Percentiles rank a stretch among this genome's conserved stretches.
Evolutionary conservation across 2,113 vertebrate genomes (phyloP).

Genomic region (Paracanthobrama guichenoti): DNA sequence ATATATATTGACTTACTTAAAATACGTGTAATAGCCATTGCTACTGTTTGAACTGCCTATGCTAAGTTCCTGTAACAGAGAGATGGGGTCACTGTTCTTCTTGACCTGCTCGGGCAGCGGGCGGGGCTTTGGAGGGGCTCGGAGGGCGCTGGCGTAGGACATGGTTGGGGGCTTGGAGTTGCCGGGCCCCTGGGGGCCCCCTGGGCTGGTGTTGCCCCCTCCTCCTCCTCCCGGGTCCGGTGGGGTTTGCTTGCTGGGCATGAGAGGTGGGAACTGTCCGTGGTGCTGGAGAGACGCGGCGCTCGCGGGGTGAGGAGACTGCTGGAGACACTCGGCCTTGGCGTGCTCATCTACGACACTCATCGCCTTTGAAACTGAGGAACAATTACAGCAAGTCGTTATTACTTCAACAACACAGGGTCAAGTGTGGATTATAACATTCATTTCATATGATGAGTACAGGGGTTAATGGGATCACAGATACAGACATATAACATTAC

Average conservation of each 20-base stretch:
- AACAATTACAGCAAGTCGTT: conserved; percentile 1
- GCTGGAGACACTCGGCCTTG: conserved; percentile 83
- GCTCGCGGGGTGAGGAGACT: conserved; percentile 82
- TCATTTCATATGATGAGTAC: background rate
- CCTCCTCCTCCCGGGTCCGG: conserved; percentile 75
- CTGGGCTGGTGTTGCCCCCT: conserved; percentile 65
- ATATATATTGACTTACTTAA: conserved; percentile 86
- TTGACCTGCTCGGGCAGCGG: conserved; percentile 93
- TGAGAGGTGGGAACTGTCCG: conserved; percentile 96
- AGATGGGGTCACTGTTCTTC: conserved; percentile 96
- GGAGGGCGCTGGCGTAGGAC: conserved; percentile 96
- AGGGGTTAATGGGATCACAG: background rate
- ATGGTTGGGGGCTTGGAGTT: conserved; percentile 89
- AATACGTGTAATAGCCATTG: conserved; percentile 99
- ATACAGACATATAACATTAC: no score
- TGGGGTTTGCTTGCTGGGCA: conserved; percentile 89
- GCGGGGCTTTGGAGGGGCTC: conserved; percentile 93
- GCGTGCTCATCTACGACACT: conserved; percentile 85
- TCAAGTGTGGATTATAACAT: background rate
- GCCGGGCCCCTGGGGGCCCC: conserved; percentile 60
- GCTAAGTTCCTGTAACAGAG: conserved; percentile 97
- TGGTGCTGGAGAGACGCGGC: conserved; percentile 85
- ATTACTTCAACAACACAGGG: background rate
- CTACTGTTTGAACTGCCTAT: conserved; percentile 97
- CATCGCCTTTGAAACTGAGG: conserved; percentile 83